A percentile compares a stretch with the other conserved stretches of the same genome.
These are phyloP conservation scores for Steinernema hermaphroditum DNA, from an alignment of 2,888 invertebrate genomes.

Conservation along the genomic window DNA sequence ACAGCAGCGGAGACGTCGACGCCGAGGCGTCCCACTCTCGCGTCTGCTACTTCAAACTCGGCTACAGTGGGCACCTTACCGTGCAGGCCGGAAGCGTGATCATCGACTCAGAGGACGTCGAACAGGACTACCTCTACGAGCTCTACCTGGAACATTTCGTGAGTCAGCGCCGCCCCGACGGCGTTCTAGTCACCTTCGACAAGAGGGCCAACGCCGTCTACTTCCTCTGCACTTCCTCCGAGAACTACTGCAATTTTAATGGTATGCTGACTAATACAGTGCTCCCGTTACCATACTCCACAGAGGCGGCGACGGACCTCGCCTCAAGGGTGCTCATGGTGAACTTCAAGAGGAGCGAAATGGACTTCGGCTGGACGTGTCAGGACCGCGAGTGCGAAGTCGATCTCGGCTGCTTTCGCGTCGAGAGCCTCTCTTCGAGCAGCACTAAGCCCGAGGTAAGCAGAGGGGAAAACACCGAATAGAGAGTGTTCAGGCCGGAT, in stretches of 20 bases:
- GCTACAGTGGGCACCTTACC: not conserved
- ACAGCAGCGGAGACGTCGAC: not conserved
- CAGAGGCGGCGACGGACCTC: not conserved
- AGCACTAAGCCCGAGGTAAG: no score
- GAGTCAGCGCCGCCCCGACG: not conserved
- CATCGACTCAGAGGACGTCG: not conserved
- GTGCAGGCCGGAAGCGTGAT: not conserved
- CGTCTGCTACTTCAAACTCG: not conserved
- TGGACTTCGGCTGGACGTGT: constrained; percentile 17
- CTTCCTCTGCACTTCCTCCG: not conserved
- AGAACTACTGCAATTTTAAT: not conserved
- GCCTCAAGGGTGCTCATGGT: not conserved
- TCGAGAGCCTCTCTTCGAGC: no score
- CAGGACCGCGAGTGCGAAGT: not conserved
- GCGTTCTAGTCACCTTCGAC: not conserved
- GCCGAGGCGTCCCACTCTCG: not conserved
- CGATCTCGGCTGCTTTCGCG: constrained; percentile 6
- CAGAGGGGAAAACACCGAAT: no score
- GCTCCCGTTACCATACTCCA: no score
- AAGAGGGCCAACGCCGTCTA: not conserved
- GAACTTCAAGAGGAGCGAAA: not conserved
- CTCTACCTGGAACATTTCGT: constrained; percentile 1
- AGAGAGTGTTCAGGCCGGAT: not conserved
- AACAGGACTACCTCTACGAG: not conserved
- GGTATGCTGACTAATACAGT: not conserved